A percentile compares a stretch with the other conserved stretches of the same genome.
phyloP scores from a whole-genome alignment of 2,888 invertebrate species.

The Hirudinaria manillensis region DNA sequence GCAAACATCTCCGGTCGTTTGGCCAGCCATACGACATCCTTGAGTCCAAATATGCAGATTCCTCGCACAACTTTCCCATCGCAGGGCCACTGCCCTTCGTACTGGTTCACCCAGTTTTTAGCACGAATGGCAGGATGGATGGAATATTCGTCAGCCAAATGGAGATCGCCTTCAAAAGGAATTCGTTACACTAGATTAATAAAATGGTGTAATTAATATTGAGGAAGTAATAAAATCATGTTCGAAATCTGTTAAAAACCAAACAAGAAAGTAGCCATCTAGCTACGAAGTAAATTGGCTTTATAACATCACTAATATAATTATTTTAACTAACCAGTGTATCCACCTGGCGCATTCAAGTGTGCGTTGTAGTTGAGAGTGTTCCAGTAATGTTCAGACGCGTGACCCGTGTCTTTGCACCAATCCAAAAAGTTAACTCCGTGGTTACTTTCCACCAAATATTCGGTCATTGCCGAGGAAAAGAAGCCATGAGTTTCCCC shows the following conservation, averaged over 20 bases:
- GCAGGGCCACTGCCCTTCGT: constrained; percentile 41
- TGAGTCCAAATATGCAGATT: constrained; percentile 48
- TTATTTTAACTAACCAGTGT: constrained; percentile 42
- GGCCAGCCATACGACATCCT: constrained; percentile 43
- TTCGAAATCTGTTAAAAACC: background rate
- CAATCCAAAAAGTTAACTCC: constrained; percentile 47
- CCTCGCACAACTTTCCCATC: constrained; percentile 45
- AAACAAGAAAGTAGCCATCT: background rate
- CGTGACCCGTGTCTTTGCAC: constrained; percentile 47
- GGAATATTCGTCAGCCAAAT: constrained; percentile 39
- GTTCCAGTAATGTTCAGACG: constrained; percentile 54
- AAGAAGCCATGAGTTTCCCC: constrained; percentile 48
- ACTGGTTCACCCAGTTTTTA: constrained; percentile 40
- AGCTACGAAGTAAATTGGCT: background rate
- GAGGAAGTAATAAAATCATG: too few species aligned
- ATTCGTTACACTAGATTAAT: background rate
- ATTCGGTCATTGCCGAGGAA: constrained; percentile 47
- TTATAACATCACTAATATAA: background rate
- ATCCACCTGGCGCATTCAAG: constrained; percentile 47
- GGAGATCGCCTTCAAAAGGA: constrained; percentile 35
- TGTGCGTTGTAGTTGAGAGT: constrained; percentile 47
- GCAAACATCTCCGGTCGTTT: constrained; percentile 45
- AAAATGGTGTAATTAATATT: background rate
- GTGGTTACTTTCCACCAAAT: constrained; percentile 43
- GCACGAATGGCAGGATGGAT: constrained; percentile 36